Base-by-base conservation (phyloP, 2,888 invertebrate genomes). In the Leptinotarsa tumamoca region DNA sequence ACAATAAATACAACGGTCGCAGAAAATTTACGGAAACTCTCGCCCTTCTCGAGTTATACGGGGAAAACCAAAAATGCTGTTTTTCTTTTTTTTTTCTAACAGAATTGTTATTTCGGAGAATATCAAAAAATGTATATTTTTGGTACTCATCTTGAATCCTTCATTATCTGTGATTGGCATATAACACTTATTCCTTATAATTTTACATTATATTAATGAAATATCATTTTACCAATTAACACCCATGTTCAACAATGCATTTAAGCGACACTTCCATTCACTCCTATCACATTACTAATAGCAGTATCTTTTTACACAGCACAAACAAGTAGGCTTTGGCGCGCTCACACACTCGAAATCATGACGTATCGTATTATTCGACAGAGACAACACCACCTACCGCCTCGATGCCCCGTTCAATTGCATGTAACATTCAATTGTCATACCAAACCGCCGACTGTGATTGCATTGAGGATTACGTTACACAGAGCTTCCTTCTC, bases 351-450 rank as follows among this genome's bases (percentile, higher is more conserved):
- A 58, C 58, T 58, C 58, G 58, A 58, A 23, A 58, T 58, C 61
- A 33, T 33, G 49, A 67, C 74, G 52, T 74, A 67, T 74, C 74
- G 67, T 56, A 67, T 74, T 71, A 67, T 71, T 49, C 67, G 43
- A 33, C 43, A 33, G 56, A 56, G 67, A 70, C 67, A 56, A 67
- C 49, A 15, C 66, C 70, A 67, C 67, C 74, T 67, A 67, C 58
- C 71, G 51, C 33, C n/a, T 33, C 50, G 80, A 80, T 79, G 79
- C 74, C 72, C 75, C 52, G 80, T 79, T 79, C 80, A 79, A 80
- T 80, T 80, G 79, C 78, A 77, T 78, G 78, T 76, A 76, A 54
- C 74, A 74, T 79, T 80, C 79, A 79, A 79, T 80, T 79, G 80
- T 78, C 77, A 78, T 78, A 74, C 79, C 79, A 78, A 76, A 75